Evolutionary conservation across 30 jellyfish, hydroid and myxozoan species (phyloP).

Genomic region (Phacellophora camtschatica): DNA sequence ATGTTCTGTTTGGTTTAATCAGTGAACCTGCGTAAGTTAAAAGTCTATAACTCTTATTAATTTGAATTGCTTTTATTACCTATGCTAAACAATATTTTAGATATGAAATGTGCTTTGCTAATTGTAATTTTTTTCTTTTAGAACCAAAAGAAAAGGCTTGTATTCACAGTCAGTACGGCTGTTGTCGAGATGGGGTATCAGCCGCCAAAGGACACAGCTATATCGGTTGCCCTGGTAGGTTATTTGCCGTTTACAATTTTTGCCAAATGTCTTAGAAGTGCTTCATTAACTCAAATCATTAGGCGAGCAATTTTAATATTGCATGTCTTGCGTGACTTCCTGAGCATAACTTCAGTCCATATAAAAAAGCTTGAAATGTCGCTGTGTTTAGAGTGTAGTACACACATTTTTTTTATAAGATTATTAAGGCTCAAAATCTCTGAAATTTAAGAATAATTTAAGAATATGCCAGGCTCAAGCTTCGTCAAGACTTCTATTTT

Average conservation of each 20-base stretch:
- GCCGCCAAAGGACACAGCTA: constrained; percentile 62
- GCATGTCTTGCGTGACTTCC: too few relatives aligned
- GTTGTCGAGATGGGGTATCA: constrained; percentile 68
- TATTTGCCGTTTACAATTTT: neutral
- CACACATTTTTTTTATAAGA: too few relatives aligned
- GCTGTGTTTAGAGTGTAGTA: too few relatives aligned
- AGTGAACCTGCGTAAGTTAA: too few relatives aligned
- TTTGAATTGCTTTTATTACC: too few relatives aligned
- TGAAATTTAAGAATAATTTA: too few relatives aligned
- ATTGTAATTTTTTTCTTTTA: neutral
- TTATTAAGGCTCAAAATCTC: too few relatives aligned
- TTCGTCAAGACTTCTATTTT: too few relatives aligned
- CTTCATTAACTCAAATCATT: neutral
- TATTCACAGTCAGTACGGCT: constrained; percentile 41
- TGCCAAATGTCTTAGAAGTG: too few relatives aligned
- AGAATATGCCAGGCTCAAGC: too few relatives aligned
- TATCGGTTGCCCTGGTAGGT: constrained; percentile 72
- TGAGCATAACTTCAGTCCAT: neutral
- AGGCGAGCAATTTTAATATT: neutral
- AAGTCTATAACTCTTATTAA: too few relatives aligned
- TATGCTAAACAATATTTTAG: neutral
- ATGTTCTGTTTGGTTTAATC: too few relatives aligned
- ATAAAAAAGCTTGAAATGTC: neutral
- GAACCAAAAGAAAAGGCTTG: constrained; percentile 46
- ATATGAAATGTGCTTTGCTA: neutral